phyloP scores from a whole-genome alignment of 2,113 vertebrate genomes.

The Corythornis cristatus region DNA sequence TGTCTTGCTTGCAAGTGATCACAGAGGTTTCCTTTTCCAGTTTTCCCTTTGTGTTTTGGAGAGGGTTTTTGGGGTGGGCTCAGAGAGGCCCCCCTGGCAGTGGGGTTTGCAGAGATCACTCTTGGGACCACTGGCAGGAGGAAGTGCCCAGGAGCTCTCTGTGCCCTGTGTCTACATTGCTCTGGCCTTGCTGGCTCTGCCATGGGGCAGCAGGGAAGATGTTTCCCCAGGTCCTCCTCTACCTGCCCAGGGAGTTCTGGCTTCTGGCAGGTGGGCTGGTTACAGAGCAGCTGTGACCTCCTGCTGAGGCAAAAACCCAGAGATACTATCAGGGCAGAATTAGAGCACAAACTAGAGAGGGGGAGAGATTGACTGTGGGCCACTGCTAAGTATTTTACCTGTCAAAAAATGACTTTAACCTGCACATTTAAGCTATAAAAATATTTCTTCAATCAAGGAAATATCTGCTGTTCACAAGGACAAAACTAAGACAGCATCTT shows the following conservation, averaged over 20 bases:
- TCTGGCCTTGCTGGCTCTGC: not conserved
- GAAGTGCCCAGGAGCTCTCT: not conserved
- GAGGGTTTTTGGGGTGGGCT: not conserved
- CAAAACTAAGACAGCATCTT: constrained; percentile 35
- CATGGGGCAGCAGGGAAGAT: not conserved
- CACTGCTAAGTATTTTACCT: not conserved
- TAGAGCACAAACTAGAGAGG: not conserved
- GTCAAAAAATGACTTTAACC: constrained; percentile 31
- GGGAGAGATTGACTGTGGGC: not conserved
- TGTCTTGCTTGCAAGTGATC: not conserved
- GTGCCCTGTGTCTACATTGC: not conserved
- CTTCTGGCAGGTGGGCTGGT: not conserved
- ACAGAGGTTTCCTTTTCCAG: not conserved
- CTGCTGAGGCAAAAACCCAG: not conserved
- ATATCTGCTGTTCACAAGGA: constrained; percentile 39
- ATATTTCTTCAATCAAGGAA: constrained; percentile 54
- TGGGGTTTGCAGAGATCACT: not conserved
- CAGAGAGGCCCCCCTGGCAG: not conserved
- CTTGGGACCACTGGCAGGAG: not conserved
- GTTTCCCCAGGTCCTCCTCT: not conserved
- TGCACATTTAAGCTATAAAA: constrained; percentile 45
- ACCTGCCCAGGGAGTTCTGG: not conserved
- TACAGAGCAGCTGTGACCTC: not conserved
- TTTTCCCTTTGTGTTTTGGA: not conserved
- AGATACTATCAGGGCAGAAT: not conserved